Percentiles rank a stretch among this genome's conserved stretches.
Evolutionary conservation across 2,797 vertebrate genomes (phyloP).

Genomic region (Lindbergichthys nudifrons): DNA sequence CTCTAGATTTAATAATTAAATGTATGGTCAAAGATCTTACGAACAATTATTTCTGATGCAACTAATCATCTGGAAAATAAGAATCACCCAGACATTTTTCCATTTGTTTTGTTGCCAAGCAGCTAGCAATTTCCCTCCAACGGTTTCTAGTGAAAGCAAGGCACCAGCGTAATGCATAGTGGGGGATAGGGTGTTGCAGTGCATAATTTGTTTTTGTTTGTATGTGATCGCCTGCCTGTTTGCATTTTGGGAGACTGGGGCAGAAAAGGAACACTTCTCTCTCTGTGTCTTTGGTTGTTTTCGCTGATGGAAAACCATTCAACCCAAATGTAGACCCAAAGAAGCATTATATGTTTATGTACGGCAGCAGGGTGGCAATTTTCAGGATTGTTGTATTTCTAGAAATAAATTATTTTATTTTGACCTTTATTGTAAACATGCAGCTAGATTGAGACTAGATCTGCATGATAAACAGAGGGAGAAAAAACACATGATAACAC

Average conservation of each 20-base stretch:
- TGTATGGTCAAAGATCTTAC: conserved; percentile 81
- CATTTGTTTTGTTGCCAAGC: conserved; percentile 82
- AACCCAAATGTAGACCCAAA: conserved; percentile 46
- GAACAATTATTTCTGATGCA: conserved; percentile 79
- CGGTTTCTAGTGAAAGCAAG: conserved; percentile 60
- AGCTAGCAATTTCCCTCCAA: conserved; percentile 72
- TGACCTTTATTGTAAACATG: conserved; percentile 34
- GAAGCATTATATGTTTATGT: conserved; percentile 34
- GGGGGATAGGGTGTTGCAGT: conserved; percentile 56
- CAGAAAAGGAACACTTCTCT: conserved; percentile 2
- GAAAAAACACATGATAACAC: conserved; percentile 1
- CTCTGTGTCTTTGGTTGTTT: conserved; percentile 11
- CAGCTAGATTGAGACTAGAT: conserved; percentile 20
- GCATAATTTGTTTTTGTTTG: conserved; percentile 76
- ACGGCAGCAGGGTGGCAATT: conserved; percentile 26
- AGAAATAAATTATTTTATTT: conserved; percentile 33
- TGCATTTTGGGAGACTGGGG: conserved; percentile 60
- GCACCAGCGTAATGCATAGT: conserved; percentile 58
- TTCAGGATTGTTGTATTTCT: conserved; percentile 30
- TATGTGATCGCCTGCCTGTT: conserved; percentile 63
- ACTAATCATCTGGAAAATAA: conserved; percentile 84
- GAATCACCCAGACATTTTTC: conserved; percentile 73
- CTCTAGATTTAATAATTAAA: conserved; percentile 76
- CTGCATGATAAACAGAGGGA: conserved; percentile 26
- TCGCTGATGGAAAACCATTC: conserved; percentile 49